A percentile compares a stretch with the other conserved stretches of the same genome.
Conservation (phyloP, 2,797 vertebrate species). For the Manis crassicaudata region DNA sequence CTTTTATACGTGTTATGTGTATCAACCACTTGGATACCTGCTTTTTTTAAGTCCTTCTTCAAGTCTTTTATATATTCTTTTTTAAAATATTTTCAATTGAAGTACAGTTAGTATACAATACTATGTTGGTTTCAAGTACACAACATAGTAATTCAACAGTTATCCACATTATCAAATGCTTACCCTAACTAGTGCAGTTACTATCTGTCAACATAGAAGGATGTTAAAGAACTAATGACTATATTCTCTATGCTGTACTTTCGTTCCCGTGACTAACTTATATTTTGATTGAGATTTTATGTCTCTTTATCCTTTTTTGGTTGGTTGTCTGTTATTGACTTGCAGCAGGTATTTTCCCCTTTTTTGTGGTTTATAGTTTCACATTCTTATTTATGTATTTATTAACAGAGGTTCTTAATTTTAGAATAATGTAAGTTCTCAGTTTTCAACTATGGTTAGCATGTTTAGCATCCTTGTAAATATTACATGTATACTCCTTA, state of each 20-base stretch:
- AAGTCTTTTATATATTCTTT: not conserved
- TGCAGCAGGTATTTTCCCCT: not conserved
- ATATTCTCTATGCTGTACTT: too few relatives aligned
- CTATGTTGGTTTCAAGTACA: too few relatives aligned
- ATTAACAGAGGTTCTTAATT: not conserved
- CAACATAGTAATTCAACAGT: too few relatives aligned
- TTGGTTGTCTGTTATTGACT: not conserved
- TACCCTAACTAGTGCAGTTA: too few relatives aligned
- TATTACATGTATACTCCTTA: not conserved
- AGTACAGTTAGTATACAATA: too few relatives aligned
- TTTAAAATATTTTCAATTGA: too few relatives aligned
- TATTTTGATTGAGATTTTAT: too few relatives aligned
- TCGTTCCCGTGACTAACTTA: too few relatives aligned
- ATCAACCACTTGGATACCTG: not conserved
- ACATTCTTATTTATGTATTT: not conserved
- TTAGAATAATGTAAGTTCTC: not conserved
- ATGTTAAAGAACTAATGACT: too few relatives aligned
- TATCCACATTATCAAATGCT: too few relatives aligned
- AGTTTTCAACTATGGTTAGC: not conserved
- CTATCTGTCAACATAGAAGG: too few relatives aligned
- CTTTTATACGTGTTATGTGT: not conserved
- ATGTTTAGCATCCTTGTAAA: not conserved
- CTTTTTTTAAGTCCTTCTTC: not conserved
- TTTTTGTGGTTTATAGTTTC: not conserved
- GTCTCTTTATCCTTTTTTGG: not conserved